Evolutionary conservation across 64 coral and sea anemone species (phyloP).

Genomic region (Pachyseris speciosa): DNA sequence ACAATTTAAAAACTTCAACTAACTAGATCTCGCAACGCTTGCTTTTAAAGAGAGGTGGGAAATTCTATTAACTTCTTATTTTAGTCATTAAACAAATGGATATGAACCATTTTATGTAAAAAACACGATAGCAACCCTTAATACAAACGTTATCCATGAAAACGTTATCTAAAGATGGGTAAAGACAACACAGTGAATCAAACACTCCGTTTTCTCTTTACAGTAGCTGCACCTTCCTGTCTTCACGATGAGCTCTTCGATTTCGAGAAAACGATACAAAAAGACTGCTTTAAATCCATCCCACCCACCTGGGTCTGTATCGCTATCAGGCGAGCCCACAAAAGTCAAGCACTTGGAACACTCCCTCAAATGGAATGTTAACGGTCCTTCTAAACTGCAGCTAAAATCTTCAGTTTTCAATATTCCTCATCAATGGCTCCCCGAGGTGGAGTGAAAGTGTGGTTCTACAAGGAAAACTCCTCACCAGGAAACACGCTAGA

Average conservation of each 20-base stretch:
- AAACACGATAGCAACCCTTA: too few species aligned
- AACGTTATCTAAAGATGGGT: too few species aligned
- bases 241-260: background rate
- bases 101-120: too few species aligned
- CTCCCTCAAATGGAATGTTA: background rate
- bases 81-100: too few species aligned
- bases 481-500: background rate
- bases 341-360: background rate
- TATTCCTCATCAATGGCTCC: background rate
- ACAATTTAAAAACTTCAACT: too few species aligned
- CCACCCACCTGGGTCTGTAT: background rate
- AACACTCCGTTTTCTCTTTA: background rate
- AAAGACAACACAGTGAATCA: too few species aligned
- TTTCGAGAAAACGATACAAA: background rate
- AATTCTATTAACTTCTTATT: too few species aligned
- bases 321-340: background rate
- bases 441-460: conserved; percentile 38
- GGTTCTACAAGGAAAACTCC: conserved; percentile 13
- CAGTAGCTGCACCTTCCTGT: background rate
- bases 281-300: background rate
- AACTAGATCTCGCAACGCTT: too few species aligned
- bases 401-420: background rate
- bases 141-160: too few species aligned
- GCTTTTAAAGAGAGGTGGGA: too few species aligned
- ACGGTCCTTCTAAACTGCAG: background rate